Base-by-base conservation (phyloP, 2,797 vertebrate genomes). In the Paedocypris micromegethes region DNA sequence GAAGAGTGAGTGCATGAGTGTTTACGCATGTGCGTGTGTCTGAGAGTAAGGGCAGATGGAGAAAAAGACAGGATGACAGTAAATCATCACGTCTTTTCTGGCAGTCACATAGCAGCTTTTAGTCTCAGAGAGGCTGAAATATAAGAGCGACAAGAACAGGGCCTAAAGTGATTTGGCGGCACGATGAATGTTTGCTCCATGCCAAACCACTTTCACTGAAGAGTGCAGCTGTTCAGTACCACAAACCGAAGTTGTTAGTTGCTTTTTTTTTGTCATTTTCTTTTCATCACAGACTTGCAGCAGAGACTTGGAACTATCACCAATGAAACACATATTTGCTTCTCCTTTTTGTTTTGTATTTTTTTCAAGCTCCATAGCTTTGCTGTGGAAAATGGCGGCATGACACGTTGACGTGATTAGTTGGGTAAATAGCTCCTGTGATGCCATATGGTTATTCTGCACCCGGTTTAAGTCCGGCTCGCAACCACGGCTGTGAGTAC, bases 51-150 rank as follows among this genome's bases (percentile, higher is more conserved):
- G 46, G 68, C 69, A 74, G 55, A 77, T 49, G 45, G 58, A 77
- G 51, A 64, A 45, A 78, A 56, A 58, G 58, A 77, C 61, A 64
- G 57, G 68, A 73, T 59, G 76, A 84, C 79, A 63, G 75, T 81
- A 80, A 65, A 78, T 77, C 73, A 80, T 79, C 85, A 85, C 74
- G 83, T 89, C 84, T 77, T 77, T 71, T 84, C 86, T 88, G 88
- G 86, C 86, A 88, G 87, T 87, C 86, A 88, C 83, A 83, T 89
- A 90, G 89, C 90, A 90, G 90, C 89, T 89, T 89, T 83, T 47
- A 87, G 82, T 84, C 78, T 85, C 76, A 82, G 86, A 85, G 80
- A 81, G 83, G 81, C 80, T 82, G 77, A 49, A 59, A 56, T 61
- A 45, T 70, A 49, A 74, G 42, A 54, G 77, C 77, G 82, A 64